Evolutionary conservation across 1,140 invertebrate genomes (phyloP).

Genomic region (Lithobius niger): DNA sequence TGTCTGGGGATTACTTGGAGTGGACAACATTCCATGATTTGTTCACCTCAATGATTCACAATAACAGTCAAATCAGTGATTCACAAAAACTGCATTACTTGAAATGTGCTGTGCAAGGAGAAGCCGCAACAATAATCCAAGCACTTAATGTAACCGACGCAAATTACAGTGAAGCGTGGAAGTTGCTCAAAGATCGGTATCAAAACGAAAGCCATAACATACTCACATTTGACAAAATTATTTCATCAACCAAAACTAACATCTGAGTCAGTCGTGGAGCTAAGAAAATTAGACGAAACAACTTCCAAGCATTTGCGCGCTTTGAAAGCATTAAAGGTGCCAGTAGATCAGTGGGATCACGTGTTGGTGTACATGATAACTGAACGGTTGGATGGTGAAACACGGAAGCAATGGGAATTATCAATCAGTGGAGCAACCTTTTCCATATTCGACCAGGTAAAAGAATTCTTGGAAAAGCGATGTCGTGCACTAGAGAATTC

Average conservation of each 20-base stretch:
- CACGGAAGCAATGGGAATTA: constrained; percentile 4
- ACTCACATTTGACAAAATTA: not conserved
- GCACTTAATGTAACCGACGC: not conserved
- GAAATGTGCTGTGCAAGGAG: no score
- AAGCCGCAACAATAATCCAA: constrained; percentile 7
- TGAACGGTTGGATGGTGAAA: constrained; percentile 11
- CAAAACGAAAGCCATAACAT: constrained; percentile 12
- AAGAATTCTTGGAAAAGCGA: not conserved
- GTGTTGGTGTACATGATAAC: constrained; percentile 8
- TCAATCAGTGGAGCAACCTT: not conserved
- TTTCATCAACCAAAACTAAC: not conserved
- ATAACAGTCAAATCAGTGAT: no score
- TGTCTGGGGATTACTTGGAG: no score
- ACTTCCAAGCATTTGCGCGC: constrained; percentile 9
- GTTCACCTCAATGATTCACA: no score
- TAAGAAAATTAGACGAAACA: constrained; percentile 6
- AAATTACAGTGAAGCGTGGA: constrained; percentile 8
- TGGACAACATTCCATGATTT: no score
- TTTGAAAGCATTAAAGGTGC: constrained; percentile 6
- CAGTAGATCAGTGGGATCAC: constrained; percentile 4
- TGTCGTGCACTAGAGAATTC: not conserved
- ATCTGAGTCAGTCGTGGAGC: not conserved
- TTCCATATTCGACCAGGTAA: not conserved
- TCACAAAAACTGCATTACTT: no score
- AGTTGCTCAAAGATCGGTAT: constrained; percentile 3